Evolutionary conservation across 2,113 vertebrate genomes (phyloP).

Genomic region (Cebidichthys violaceus): DNA sequence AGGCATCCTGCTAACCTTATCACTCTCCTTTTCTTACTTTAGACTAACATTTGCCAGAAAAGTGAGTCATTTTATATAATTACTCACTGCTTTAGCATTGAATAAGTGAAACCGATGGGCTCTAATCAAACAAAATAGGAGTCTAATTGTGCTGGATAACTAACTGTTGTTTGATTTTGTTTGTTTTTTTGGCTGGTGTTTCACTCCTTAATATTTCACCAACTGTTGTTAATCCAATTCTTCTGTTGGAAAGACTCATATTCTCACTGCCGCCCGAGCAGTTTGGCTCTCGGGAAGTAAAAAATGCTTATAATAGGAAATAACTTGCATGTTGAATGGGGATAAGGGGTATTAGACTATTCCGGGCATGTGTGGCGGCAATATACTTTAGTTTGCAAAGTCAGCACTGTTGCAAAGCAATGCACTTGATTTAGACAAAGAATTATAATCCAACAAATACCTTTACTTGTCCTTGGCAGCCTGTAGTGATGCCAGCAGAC

Average conservation of each 20-base stretch:
- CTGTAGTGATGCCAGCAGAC: constrained; percentile 36
- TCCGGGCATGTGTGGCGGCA: constrained; percentile 14
- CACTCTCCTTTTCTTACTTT: neutral
- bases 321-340: constrained; percentile 43
- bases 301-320: constrained; percentile 46
- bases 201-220: constrained; percentile 39
- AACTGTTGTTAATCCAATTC: constrained; percentile 35
- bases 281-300: constrained; percentile 36
- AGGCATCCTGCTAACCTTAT: neutral
- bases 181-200: constrained; percentile 27
- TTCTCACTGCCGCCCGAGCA: constrained; percentile 21
- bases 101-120: constrained; percentile 2
- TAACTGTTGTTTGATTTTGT: constrained; percentile 5
- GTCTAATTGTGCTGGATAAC: constrained; percentile 17
- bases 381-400: constrained; percentile 44
- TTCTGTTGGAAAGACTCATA: constrained; percentile 42
- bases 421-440: constrained; percentile 47
- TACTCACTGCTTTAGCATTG: neutral
- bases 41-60: neutral
- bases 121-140: constrained; percentile 18
- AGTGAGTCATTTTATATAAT: neutral
- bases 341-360: constrained; percentile 44
- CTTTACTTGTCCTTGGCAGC: constrained; percentile 34
- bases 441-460: constrained; percentile 51
- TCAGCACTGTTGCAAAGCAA: constrained; percentile 46